Conservation (phyloP, 1,140 invertebrate species). For the Telenomus remus region DNA sequence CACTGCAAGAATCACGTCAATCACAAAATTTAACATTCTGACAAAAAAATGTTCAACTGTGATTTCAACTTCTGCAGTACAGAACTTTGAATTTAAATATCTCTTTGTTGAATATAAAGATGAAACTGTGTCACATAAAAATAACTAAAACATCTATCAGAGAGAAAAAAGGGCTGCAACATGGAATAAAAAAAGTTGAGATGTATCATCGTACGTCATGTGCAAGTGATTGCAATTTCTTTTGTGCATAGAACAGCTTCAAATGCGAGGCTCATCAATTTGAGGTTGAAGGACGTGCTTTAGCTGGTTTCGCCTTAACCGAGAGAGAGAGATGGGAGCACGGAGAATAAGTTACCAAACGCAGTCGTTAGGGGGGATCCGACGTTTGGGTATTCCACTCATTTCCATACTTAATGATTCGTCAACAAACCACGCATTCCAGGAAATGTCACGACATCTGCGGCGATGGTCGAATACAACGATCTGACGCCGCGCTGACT, state of each 20-base stretch:
- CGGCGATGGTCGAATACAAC: conserved; percentile 30
- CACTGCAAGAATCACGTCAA: too few relatives aligned
- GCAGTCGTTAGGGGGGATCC: conserved; percentile 38
- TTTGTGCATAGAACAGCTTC: neutral
- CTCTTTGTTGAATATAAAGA: too few relatives aligned
- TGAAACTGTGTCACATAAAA: too few relatives aligned
- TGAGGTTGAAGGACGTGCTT: conserved; percentile 17
- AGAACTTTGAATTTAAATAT: too few relatives aligned
- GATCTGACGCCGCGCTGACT: conserved; percentile 5
- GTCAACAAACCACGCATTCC: conserved; percentile 55
- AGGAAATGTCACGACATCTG: conserved; percentile 43
- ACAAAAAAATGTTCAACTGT: too few relatives aligned
- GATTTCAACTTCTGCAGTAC: too few relatives aligned
- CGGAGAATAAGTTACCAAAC: conserved; percentile 41
- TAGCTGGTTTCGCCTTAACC: conserved; percentile 11
- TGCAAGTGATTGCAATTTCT: neutral
- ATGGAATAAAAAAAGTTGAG: conserved; percentile 1
- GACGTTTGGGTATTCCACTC: conserved; percentile 42
- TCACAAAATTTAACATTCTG: too few relatives aligned
- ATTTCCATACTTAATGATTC: conserved; percentile 62
- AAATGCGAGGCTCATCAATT: conserved; percentile 19
- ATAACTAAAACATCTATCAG: too few relatives aligned
- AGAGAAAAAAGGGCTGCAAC: too few relatives aligned
- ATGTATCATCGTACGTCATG: conserved; percentile 21
- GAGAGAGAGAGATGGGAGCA: too few relatives aligned